Conservation (phyloP, 2,797 vertebrate species). For the Oryzias dopingdopingensis region DNA sequence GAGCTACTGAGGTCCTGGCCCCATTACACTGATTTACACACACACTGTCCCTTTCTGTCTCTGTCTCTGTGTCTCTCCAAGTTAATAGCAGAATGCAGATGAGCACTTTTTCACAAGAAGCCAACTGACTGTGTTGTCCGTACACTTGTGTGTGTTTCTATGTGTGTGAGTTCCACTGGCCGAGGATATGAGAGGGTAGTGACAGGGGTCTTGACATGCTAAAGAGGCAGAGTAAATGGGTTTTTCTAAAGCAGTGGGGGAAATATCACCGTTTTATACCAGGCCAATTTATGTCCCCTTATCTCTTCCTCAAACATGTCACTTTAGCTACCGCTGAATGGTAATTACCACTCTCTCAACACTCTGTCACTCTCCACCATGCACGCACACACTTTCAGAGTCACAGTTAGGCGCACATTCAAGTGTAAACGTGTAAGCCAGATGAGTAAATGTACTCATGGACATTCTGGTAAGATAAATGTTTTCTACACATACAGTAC, state of each 20-base stretch:
- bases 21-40: conserved; percentile 99
- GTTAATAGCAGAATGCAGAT: conserved; percentile 78
- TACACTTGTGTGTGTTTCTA: conserved; percentile 59
- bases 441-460: conserved; percentile 44
- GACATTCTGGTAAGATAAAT: conserved; percentile 31
- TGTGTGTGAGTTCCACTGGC: conserved; percentile 80
- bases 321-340: conserved; percentile 98
- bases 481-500: conserved; percentile 23
- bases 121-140: conserved; percentile 69
- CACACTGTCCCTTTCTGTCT: conserved; percentile 72
- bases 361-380: conserved; percentile 58
- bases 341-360: conserved; percentile 91
- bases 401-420: conserved; percentile 37
- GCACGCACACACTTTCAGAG: conserved; percentile 32
- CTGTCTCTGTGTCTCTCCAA: conserved; percentile 61
- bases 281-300: conserved; percentile 99
- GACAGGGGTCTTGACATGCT: conserved; percentile 99
- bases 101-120: conserved; percentile 74
- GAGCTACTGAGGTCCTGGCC: conserved; percentile 94
- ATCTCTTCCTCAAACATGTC: conserved; percentile 99
- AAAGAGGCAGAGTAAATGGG: conserved; percentile 99
- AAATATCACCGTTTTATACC: conserved; percentile 98
- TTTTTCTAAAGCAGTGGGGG: conserved; percentile 98
- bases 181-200: conserved; percentile 91
- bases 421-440: conserved; percentile 24